Evolutionary conservation across 2,888 invertebrate species (phyloP), one percentile per base, ranked within the genome.

Genomic region (Mythimna lalbum): DNA sequence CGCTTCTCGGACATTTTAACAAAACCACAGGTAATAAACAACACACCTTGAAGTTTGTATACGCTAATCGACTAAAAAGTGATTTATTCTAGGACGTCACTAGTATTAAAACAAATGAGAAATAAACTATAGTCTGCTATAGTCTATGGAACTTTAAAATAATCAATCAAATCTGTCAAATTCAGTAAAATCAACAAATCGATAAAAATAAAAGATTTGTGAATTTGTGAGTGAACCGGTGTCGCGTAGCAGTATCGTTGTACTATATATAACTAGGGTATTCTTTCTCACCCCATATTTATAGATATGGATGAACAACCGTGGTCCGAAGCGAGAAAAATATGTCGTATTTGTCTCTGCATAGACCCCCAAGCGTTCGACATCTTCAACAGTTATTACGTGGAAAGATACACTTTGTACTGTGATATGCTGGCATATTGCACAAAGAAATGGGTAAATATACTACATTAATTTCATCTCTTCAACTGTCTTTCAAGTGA

Each of bases 341-440:
- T 94, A 81, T 96, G 95, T 87, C 92, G 95, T 78, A 85, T 94
- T 71, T 96, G 95, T 78, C 89, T 95, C 4, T 86, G 90, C 80
- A 73, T 87, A 63, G 89, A 90, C 76, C 89, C 91, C 86, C 86
- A 87, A 82, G 87, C 88, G 12, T 91, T 82, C 57, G 91, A 96
- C 90, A 93, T 96, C 80, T 95, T 89, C 78, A 91, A 89, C 21
- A 89, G 88, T 87, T 92, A 87, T 82, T 93, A 92, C 79, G 67
- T 80, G n/a, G 93, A 94, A 87, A 90, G 88, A 73, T 90, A 91
- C 56, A 91, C 87, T 64, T 85, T 92, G 31, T 95, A 93, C 75
- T 86, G 90, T 60, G 94, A 94, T 79, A 94, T 96, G 92, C 76
- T 96, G 52, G 86, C 88, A n/a, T 88, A 83, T 63, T 95, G 93